Conservation (phyloP, 2,113 vertebrate species). For the Alaudala cheleensis region DNA sequence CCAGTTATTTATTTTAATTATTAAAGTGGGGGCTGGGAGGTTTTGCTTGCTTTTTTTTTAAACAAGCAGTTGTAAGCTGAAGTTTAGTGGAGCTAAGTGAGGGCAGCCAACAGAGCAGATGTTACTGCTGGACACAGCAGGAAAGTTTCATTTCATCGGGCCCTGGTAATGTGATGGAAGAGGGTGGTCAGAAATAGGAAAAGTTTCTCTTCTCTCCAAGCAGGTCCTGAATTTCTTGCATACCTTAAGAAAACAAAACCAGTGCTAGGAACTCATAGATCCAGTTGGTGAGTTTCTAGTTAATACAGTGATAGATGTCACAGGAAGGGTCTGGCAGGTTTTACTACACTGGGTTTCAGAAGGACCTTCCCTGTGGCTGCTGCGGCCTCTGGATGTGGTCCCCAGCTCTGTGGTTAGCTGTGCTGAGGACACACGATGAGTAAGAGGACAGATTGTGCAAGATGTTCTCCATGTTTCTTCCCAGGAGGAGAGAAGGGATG, state of each 20-base stretch:
- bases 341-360: neutral
- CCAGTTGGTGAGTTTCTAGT: neutral
- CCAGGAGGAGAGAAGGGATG: neutral
- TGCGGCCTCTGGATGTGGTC: neutral
- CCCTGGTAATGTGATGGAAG: neutral
- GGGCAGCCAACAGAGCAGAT: neutral
- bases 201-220: neutral
- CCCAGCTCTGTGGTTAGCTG: slow-evolving; percentile 18
- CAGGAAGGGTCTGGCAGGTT: neutral
- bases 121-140: neutral
- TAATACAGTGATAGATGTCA: neutral
- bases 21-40: neutral
- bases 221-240: neutral
- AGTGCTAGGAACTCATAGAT: neutral
- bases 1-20: slow-evolving; percentile 19
- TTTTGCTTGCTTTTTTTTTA: slow-evolving; percentile 24
- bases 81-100: slow-evolving; percentile 13
- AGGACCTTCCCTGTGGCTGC: neutral
- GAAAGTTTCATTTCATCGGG: neutral
- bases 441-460: slow-evolving; percentile 49
- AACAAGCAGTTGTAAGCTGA: neutral
- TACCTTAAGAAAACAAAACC: neutral
- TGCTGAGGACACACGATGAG: neutral
- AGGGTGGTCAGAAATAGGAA: neutral
- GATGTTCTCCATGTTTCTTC: neutral